A percentile compares a stretch with the other conserved stretches of the same genome.
Conservation (phyloP, 2,113 vertebrate species). For the Dinomys branickii region DNA sequence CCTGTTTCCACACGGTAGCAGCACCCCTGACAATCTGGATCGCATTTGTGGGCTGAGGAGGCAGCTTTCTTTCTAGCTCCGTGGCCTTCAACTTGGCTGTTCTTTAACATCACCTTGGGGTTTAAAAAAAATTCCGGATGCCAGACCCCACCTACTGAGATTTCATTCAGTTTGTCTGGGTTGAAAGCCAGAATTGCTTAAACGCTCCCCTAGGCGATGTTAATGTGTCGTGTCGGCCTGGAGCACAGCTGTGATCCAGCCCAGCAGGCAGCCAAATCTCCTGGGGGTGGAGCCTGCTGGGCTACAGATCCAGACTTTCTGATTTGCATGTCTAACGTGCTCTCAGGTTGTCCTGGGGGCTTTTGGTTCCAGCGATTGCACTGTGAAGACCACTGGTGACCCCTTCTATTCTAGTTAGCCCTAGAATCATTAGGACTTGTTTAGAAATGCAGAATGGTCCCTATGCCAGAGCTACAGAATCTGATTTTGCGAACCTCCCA, state of each 20-base stretch:
- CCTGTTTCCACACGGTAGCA: not conserved
- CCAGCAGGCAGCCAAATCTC: not conserved
- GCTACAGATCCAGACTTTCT: not conserved
- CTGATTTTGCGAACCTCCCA: not conserved
- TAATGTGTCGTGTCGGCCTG: not conserved
- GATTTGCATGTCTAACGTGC: not conserved
- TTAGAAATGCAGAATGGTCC: not conserved
- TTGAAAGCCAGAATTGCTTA: not conserved
- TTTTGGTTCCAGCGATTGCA: not conserved
- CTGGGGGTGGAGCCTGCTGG: rapidly evolving
- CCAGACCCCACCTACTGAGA: not conserved
- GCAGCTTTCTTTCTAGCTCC: not conserved
- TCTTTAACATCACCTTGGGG: not conserved
- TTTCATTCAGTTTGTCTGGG: not conserved
- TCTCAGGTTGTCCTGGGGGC: not conserved
- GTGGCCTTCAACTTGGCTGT: not conserved
- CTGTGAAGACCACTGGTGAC: not conserved
- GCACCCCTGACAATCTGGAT: too few species aligned
- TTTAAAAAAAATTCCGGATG: not conserved
- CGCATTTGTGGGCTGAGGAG: rapidly evolving
- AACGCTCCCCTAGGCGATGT: not conserved
- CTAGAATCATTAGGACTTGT: not conserved
- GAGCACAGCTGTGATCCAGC: rapidly evolving
- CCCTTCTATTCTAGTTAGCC: too few species aligned
- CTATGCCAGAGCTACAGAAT: not conserved